Conservation (phyloP, 2,888 invertebrate species). For the Eutolmus rufibarbis region DNA sequence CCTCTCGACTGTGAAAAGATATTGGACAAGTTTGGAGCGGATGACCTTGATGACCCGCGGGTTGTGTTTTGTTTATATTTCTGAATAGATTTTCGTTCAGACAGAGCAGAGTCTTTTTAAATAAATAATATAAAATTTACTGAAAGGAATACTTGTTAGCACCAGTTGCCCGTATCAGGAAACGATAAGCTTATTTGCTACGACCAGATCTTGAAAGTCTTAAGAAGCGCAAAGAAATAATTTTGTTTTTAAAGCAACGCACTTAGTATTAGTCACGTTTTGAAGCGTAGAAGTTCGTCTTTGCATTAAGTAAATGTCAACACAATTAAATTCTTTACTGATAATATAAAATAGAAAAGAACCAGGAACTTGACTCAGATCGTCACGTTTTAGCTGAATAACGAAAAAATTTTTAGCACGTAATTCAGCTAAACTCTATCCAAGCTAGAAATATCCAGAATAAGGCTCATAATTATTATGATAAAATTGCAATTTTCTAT, state of each 20-base stretch:
- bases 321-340: background rate
- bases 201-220: background rate
- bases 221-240: background rate
- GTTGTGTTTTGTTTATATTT: background rate
- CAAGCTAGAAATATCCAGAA: background rate
- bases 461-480: background rate
- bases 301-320: background rate
- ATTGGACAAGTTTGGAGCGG: background rate
- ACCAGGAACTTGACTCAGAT: background rate
- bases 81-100: background rate
- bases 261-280: background rate
- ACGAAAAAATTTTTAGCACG: background rate
- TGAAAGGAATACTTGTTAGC: background rate
- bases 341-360: background rate
- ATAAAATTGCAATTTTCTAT: background rate
- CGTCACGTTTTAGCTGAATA: background rate
- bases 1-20: background rate
- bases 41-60: background rate
- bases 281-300: background rate
- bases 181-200: background rate
- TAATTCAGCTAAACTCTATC: no score
- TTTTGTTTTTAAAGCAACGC: background rate
- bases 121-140: background rate
- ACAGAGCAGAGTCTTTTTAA: background rate
- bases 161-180: background rate